Evolutionary conservation across 2,888 invertebrate genomes (phyloP).

Genomic region (Exocentrus adspersus): DNA sequence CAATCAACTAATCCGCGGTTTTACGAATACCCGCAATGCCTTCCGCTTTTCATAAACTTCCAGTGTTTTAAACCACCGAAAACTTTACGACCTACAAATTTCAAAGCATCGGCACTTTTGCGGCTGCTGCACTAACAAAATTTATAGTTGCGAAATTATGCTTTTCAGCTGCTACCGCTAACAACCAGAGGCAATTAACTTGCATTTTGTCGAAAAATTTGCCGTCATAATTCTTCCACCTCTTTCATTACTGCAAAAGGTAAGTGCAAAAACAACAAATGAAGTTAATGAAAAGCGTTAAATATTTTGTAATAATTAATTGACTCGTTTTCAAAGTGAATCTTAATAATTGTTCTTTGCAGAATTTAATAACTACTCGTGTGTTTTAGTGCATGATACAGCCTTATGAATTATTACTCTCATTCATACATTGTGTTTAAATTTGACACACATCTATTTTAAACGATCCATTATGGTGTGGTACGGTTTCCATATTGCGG

Average conservation of each 20-base stretch:
- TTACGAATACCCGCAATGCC: neutral
- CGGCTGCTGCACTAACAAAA: neutral
- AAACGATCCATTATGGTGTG: too few species aligned
- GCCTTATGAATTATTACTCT: too few species aligned
- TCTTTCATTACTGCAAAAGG: neutral
- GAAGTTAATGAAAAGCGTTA: neutral
- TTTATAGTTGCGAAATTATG: neutral
- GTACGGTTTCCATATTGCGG: too few species aligned
- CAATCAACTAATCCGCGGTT: too few species aligned
- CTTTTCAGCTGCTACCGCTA: neutral
- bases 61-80: neutral
- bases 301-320: neutral
- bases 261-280: neutral
- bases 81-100: neutral
- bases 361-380: too few species aligned
- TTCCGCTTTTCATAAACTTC: neutral
- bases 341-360: too few species aligned
- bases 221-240: neutral
- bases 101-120: neutral
- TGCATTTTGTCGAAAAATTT: neutral
- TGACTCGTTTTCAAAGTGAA: too few species aligned
- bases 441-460: too few species aligned
- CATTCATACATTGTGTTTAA: too few species aligned
- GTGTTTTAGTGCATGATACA: too few species aligned
- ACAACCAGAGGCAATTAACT: neutral